Percentiles rank a stretch among this genome's conserved stretches.
These are phyloP conservation scores for Drosophila barbarae DNA, from an alignment of 2,888 invertebrate genomes.

Conservation along the genomic window DNA sequence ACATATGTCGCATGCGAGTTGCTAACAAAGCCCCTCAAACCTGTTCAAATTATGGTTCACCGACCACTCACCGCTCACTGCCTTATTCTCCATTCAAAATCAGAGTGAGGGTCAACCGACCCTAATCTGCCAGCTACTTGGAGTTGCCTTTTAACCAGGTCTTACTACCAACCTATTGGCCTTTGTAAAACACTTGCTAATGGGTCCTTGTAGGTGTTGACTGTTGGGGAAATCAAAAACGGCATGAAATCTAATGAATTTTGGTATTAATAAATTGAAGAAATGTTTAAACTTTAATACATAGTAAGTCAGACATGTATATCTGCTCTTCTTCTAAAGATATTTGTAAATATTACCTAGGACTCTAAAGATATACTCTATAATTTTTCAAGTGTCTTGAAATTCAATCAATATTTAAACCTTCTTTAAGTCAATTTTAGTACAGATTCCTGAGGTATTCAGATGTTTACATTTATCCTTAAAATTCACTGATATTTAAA, in stretches of 20 bases:
- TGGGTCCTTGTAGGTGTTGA: not conserved
- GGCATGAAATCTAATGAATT: not conserved
- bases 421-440: not conserved
- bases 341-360: not conserved
- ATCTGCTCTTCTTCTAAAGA: accelerated
- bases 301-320: not conserved
- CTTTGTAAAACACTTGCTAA: not conserved
- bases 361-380: not conserved
- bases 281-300: not conserved
- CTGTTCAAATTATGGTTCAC: constrained; percentile 17
- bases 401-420: not conserved
- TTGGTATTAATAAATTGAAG: no score
- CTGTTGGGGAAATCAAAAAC: not conserved
- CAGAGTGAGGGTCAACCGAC: not conserved
- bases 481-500: not conserved
- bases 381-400: no score
- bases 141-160: not conserved
- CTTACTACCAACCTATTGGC: not conserved
- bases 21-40: constrained; percentile 11
- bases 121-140: not conserved
- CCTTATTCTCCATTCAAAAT: constrained; percentile 4
- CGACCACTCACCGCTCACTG: constrained; percentile 6
- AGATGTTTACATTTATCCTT: not conserved
- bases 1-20: constrained; percentile 14
- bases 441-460: not conserved